A percentile compares a stretch with the other conserved stretches of the same genome.
Evolutionary conservation across 2,797 vertebrate species (phyloP).

Genomic region (Columba guinea): DNA sequence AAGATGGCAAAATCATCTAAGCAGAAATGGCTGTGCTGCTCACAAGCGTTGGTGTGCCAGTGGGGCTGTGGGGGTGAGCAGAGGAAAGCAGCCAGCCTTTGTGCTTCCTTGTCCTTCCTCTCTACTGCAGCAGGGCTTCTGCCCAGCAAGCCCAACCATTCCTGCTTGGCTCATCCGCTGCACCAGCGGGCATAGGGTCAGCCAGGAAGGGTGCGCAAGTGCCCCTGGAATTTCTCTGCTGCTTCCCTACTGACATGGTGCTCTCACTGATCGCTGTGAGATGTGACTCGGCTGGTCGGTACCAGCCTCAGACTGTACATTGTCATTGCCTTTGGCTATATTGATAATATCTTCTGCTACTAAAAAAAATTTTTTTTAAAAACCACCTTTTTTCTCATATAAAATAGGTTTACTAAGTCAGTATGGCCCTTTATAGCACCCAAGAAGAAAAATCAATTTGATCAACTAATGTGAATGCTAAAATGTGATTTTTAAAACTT

Average conservation of each 20-base stretch:
- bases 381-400: not conserved
- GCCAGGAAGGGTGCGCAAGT: accelerated
- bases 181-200: not conserved
- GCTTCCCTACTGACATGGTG: not conserved
- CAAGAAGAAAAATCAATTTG: not conserved
- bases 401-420: not conserved
- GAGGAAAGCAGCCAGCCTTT: not conserved
- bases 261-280: not conserved
- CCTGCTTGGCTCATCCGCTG: not conserved
- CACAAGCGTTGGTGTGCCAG: accelerated
- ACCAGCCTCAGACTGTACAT: not conserved
- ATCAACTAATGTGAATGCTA: not conserved
- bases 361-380: not conserved
- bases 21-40: not conserved
- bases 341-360: not conserved
- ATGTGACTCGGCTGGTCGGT: not conserved
- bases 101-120: not conserved
- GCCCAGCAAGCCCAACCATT: not conserved
- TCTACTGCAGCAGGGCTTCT: accelerated
- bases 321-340: not conserved
- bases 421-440: not conserved
- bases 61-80: not conserved
- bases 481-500: not conserved
- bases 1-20: not conserved
- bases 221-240: not conserved